Evolutionary conservation across 2,888 invertebrate species (phyloP).

Genomic region (Leptura quadrifasciata): DNA sequence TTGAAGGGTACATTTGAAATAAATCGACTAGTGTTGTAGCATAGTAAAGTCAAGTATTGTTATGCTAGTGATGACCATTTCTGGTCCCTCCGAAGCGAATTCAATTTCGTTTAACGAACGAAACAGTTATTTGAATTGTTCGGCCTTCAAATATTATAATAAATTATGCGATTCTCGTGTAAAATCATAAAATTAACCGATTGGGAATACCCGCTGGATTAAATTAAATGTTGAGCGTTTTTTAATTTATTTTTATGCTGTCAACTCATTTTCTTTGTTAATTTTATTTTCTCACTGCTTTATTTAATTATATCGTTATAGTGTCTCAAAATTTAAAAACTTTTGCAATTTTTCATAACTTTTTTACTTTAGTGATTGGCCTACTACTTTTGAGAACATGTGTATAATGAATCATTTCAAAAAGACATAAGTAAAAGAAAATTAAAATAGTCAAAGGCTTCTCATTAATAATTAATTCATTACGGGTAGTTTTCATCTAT

Average conservation of each 20-base stretch:
- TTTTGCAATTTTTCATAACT: too few relatives aligned
- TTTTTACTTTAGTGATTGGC: too few relatives aligned
- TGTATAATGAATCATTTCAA: too few relatives aligned
- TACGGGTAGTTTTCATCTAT: too few relatives aligned
- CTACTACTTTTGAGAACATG: too few relatives aligned
- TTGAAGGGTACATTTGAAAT: slow-evolving; percentile 72
- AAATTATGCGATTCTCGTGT: slow-evolving; percentile 37
- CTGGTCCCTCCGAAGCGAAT: slow-evolving; percentile 70
- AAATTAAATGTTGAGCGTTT: slow-evolving; percentile 24
- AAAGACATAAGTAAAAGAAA: too few relatives aligned
- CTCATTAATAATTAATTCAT: too few relatives aligned
- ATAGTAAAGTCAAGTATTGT: slow-evolving; percentile 71
- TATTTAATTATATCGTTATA: too few relatives aligned
- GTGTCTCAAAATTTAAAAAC: too few relatives aligned
- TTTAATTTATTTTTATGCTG: slow-evolving; percentile 2
- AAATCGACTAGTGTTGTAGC: slow-evolving; percentile 72
- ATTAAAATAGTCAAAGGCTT: too few relatives aligned
- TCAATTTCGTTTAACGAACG: slow-evolving; percentile 68
- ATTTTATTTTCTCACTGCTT: not conserved
- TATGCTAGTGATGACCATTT: slow-evolving; percentile 72
- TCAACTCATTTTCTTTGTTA: not conserved
- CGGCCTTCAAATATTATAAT: slow-evolving; percentile 39
- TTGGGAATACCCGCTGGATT: slow-evolving; percentile 24
- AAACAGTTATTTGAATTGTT: slow-evolving; percentile 50
- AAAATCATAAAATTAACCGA: slow-evolving; percentile 22